Evolutionary conservation across 2,113 vertebrate genomes (phyloP).

Genomic region (Pycnonotus jocosus): DNA sequence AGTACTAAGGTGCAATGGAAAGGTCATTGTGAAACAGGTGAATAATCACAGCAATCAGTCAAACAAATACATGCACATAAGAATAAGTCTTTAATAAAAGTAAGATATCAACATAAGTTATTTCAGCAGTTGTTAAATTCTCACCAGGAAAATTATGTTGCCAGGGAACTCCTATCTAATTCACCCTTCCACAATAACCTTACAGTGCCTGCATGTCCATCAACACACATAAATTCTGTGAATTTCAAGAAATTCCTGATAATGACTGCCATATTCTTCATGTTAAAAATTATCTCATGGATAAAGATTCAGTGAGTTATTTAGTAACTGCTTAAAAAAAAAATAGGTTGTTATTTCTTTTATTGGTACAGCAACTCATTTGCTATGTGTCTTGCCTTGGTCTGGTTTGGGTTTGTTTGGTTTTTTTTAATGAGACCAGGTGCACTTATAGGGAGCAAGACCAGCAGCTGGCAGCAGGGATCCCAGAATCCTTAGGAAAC

Average conservation of each 20-base stretch:
- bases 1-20: neutral
- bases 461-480: neutral
- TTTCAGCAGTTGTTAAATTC: neutral
- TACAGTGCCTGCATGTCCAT: neutral
- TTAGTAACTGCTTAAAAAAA: neutral
- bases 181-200: neutral
- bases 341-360: neutral
- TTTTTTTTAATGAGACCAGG: neutral
- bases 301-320: neutral
- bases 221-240: neutral
- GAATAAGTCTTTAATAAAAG: neutral
- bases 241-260: neutral
- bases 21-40: neutral
- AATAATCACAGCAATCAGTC: neutral
- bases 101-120: neutral
- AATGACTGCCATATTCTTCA: neutral
- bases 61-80: neutral
- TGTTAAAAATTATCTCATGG: neutral
- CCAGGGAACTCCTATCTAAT: neutral
- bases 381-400: fast-evolving
- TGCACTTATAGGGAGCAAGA: neutral
- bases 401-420: neutral
- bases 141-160: neutral
- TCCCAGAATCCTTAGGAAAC: neutral
- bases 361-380: neutral